These are phyloP conservation scores for Podiceps cristatus DNA, from an alignment of 2,113 vertebrate genomes.

Conservation along the genomic window DNA sequence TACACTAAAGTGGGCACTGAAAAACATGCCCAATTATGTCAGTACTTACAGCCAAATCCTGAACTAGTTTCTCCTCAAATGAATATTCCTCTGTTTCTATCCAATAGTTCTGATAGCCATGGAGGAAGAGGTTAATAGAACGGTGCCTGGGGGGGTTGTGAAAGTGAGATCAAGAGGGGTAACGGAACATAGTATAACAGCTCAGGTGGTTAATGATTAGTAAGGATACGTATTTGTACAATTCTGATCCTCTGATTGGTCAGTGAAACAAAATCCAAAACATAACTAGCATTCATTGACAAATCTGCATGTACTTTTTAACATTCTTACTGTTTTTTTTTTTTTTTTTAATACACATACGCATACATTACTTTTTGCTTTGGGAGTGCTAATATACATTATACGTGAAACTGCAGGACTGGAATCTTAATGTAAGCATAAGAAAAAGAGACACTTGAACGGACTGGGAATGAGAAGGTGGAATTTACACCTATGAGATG, in stretches of 20 bases:
- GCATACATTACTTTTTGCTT: neutral
- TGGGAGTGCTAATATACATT: neutral
- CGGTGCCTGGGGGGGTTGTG: slow-evolving; percentile 94
- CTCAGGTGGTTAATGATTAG: slow-evolving; percentile 87
- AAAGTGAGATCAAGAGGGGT: slow-evolving; percentile 89
- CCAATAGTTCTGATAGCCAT: slow-evolving; percentile 99
- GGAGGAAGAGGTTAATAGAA: slow-evolving; percentile 99
- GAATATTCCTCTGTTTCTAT: slow-evolving; percentile 99
- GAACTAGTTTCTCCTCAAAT: slow-evolving; percentile 99
- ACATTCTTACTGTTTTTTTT: neutral
- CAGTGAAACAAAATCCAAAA: slow-evolving; percentile 61
- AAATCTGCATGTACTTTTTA: neutral
- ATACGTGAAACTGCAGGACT: neutral
- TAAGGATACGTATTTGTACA: slow-evolving; percentile 84
- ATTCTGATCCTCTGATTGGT: slow-evolving; percentile 89
- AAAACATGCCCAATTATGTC: slow-evolving; percentile 46
- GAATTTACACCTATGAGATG: neutral
- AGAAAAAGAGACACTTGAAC: neutral
- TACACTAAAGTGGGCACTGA: slow-evolving; percentile 33
- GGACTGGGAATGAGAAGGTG: neutral
- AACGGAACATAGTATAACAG: slow-evolving; percentile 74
- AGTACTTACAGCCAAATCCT: slow-evolving; percentile 99
- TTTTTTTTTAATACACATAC: neutral
- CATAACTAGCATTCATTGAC: neutral
- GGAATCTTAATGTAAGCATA: neutral